Evolutionary conservation across 2,113 vertebrate genomes (phyloP).

Genomic region (Macroglossus sobrinus): DNA sequence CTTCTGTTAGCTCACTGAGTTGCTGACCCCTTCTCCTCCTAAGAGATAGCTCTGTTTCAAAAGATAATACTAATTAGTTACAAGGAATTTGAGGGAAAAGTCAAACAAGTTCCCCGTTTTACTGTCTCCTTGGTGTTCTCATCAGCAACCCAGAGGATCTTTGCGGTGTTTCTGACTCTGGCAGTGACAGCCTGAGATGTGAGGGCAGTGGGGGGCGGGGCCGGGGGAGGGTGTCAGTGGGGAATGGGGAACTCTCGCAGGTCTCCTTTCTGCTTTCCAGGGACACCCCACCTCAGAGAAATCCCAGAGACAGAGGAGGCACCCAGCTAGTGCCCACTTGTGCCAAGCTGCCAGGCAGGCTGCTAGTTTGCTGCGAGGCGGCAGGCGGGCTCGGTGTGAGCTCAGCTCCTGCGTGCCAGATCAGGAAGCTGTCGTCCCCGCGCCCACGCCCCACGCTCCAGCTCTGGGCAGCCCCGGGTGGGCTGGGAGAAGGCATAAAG

Average conservation of each 20-base stretch:
- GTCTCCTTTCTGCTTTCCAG: background rate
- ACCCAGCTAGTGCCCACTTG: slow-evolving; percentile 56
- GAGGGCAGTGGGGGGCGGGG: background rate
- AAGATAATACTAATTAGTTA: slow-evolving; percentile 11
- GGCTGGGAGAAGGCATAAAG: slow-evolving; percentile 33
- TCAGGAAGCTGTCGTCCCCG: slow-evolving; percentile 54
- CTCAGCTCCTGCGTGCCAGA: slow-evolving; percentile 16
- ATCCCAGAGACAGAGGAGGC: slow-evolving; percentile 62
- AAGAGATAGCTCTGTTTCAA: slow-evolving; percentile 20
- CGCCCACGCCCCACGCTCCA: slow-evolving; percentile 15
- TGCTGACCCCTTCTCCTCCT: background rate
- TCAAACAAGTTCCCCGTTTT: slow-evolving; percentile 24
- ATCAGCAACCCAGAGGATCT: slow-evolving; percentile 42
- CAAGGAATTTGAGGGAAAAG: slow-evolving; percentile 18
- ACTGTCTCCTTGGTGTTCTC: slow-evolving; percentile 23
- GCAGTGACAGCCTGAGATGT: slow-evolving; percentile 18
- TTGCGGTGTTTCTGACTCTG: slow-evolving; percentile 22
- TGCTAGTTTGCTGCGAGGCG: slow-evolving; percentile 13
- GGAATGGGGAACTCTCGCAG: background rate
- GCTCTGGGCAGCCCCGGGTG: slow-evolving; percentile 53
- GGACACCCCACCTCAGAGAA: slow-evolving; percentile 71
- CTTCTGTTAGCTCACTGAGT: background rate
- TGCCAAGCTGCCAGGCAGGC: slow-evolving; percentile 43
- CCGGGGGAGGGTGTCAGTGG: background rate
- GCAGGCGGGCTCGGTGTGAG: background rate